A percentile compares a stretch with the other conserved stretches of the same genome.
phyloP scores from a whole-genome alignment of 2,797 vertebrate genomes.

The Sebastiscus tertius region DNA sequence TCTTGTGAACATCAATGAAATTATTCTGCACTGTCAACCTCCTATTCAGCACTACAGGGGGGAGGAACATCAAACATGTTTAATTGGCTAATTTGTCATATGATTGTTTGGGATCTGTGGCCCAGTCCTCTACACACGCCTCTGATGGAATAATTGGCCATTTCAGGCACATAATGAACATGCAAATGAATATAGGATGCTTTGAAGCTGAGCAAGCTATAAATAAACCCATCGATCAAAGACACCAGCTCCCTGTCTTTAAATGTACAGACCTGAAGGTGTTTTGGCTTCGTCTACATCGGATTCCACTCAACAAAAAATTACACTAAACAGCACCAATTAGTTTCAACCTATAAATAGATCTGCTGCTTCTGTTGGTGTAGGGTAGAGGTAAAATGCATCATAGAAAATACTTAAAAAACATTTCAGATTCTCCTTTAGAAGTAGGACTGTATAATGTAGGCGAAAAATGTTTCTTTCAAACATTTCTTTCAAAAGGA shows the following conservation, averaged over 20 bases:
- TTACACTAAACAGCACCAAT: not conserved
- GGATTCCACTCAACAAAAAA: conserved; percentile 24
- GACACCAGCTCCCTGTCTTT: conserved; percentile 42
- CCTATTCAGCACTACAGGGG: conserved; percentile 33
- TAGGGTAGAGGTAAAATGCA: not conserved
- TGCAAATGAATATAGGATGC: conserved; percentile 60
- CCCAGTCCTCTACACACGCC: conserved; percentile 42
- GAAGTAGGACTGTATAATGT: not conserved
- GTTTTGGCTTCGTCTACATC: conserved; percentile 17
- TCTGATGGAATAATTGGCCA: conserved; percentile 75
- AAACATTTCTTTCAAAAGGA: conserved; percentile 17
- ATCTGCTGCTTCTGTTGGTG: not conserved
- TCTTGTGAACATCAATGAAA: conserved; percentile 16
- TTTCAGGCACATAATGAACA: conserved; percentile 72
- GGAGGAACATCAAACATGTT: conserved; percentile 61
- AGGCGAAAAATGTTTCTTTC: not conserved
- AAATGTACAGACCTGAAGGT: conserved; percentile 40
- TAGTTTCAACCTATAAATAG: conserved; percentile 7
- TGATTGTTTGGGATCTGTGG: conserved; percentile 65
- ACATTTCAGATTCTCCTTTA: conserved; percentile 4
- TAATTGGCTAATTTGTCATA: conserved; percentile 78
- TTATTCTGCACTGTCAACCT: conserved; percentile 30
- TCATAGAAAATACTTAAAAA: not conserved
- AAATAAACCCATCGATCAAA: conserved; percentile 71
- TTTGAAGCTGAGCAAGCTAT: conserved; percentile 61